A percentile compares a stretch with the other conserved stretches of the same genome.
Evolutionary conservation across 2,113 vertebrate species (phyloP).

Genomic region (Tupaia chinensis): DNA sequence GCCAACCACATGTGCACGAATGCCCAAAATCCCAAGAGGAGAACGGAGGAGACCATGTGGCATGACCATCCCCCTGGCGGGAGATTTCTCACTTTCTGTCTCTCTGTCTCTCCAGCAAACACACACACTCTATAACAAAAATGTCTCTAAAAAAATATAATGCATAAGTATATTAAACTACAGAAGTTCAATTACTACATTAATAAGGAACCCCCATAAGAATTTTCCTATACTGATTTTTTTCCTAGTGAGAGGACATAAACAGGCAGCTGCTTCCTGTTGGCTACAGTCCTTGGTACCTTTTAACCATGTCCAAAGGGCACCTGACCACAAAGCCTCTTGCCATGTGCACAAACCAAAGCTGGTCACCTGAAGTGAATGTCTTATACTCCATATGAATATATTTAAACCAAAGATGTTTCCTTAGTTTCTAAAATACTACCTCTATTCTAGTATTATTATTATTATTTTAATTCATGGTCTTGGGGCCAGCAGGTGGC

Average conservation of each 20-base stretch:
- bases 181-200: background rate
- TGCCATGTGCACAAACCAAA: background rate
- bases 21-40: too few species aligned
- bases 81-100: too few species aligned
- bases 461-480: too few species aligned
- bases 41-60: too few species aligned
- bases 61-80: too few species aligned
- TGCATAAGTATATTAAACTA: background rate
- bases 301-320: background rate
- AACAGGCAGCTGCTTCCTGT: background rate
- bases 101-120: too few species aligned
- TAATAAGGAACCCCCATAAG: background rate
- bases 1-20: too few species aligned
- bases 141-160: too few species aligned
- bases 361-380: background rate
- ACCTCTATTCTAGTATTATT: background rate
- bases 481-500: too few species aligned
- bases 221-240: background rate
- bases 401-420: background rate
- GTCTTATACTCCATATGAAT: background rate
- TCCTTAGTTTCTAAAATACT: background rate
- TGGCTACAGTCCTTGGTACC: background rate
- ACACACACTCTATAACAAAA: too few species aligned
- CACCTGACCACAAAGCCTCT: background rate
- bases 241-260: background rate